A percentile compares a stretch with the other conserved stretches of the same genome.
Conservation (phyloP, 1,140 invertebrate species). For the Leucophenga varia region DNA sequence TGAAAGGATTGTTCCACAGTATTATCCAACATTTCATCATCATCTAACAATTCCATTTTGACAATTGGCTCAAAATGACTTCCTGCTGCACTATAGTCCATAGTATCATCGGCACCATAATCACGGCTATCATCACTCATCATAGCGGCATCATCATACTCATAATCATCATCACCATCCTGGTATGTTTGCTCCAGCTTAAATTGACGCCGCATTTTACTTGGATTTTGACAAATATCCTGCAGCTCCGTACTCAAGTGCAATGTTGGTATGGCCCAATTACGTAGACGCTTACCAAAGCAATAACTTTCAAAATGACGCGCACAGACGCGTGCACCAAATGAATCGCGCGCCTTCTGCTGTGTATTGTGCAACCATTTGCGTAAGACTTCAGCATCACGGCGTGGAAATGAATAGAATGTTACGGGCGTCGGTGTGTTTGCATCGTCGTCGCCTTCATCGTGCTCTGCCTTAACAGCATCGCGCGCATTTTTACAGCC, state of each 20-base stretch:
- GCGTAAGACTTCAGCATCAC: slow-evolving; percentile 7
- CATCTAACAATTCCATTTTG: too few relatives aligned
- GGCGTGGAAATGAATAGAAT: neutral
- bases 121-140: too few relatives aligned
- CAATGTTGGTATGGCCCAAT: slow-evolving; percentile 2
- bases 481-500: neutral
- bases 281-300: neutral
- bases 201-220: too few relatives aligned
- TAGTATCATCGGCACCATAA: too few relatives aligned
- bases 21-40: too few relatives aligned
- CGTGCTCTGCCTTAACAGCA: neutral
- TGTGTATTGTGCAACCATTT: neutral
- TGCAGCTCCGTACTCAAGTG: neutral
- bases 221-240: neutral
- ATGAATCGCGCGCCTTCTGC: neutral
- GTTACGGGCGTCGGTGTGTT: too few relatives aligned
- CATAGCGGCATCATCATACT: too few relatives aligned
- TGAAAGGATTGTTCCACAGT: too few relatives aligned
- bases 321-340: neutral
- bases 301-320: neutral
- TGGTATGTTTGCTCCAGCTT: too few relatives aligned
- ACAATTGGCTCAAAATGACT: slow-evolving; percentile 27
- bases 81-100: too few relatives aligned
- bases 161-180: too few relatives aligned
- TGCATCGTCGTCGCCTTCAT: neutral